Percentiles rank a stretch among this genome's conserved stretches.
These are phyloP conservation scores for Callocephalon fimbriatum DNA, from an alignment of 2,113 vertebrate species.

Conservation along the genomic window DNA sequence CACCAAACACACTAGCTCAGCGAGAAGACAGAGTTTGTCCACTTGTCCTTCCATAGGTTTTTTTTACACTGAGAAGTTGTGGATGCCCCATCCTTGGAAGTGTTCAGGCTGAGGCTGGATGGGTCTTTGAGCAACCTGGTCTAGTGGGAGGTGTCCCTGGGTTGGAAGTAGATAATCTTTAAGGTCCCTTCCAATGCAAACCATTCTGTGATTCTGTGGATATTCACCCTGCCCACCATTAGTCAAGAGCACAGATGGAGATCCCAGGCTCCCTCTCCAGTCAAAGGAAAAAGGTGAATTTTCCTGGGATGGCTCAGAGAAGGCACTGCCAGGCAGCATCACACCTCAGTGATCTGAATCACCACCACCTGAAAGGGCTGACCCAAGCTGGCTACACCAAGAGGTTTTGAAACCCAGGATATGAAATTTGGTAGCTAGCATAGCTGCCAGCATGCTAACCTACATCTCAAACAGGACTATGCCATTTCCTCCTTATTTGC, in stretches of 20 bases:
- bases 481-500: not conserved
- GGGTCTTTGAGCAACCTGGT: not conserved
- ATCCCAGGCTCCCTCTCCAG: not conserved
- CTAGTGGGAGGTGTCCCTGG: not conserved
- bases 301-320: not conserved
- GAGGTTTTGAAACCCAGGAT: not conserved
- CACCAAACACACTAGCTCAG: not conserved
- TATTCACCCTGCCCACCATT: not conserved
- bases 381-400: not conserved
- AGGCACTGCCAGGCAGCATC: not conserved
- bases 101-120: not conserved
- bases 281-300: not conserved
- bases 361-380: not conserved
- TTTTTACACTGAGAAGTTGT: not conserved
- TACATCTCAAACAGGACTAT: not conserved
- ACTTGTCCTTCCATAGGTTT: accelerated
- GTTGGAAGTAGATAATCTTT: not conserved
- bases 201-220: not conserved
- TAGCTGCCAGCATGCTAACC: not conserved
- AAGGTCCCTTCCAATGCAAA: not conserved
- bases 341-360: not conserved
- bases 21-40: not conserved
- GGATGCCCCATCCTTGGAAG: not conserved
- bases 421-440: not conserved
- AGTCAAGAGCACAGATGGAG: not conserved